Base-by-base conservation (phyloP, 2,888 invertebrate species). In the Drosophila sordidapex region DNA sequence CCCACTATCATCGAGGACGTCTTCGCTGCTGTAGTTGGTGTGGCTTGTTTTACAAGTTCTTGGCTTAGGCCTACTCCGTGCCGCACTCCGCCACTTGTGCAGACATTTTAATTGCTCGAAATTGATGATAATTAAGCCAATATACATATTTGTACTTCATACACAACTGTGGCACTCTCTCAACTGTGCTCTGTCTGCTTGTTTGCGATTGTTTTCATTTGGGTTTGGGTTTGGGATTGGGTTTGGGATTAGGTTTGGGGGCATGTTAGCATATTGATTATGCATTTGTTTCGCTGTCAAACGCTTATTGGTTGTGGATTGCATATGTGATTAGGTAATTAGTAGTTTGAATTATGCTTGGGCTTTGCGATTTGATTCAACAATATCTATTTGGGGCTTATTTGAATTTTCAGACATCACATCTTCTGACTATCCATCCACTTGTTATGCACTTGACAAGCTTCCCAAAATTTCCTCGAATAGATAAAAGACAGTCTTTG, bases 81-180 rank as follows among this genome's bases (percentile, higher is more conserved):
- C 25, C 46, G 21, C 11, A 13, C 67, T 48, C n/a, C 31, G n/a
- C 33, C 29, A 36, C 35, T 36, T 27, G 54, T 64, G 74, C 86
- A 85, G 89, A 85, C 85, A 83, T 86, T 90, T 90, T 86, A 86
- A 86, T 86, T 86, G 85, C 90, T 81, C 76, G 70, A 86, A 88
- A 90, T 90, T 88, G 87, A 88, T 90, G 89, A 88, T 89, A 90
- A 86, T 86, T 90, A 86, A 90, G 90, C 87, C 89, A 90, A 86
- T 90, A 82, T 83, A 88, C 87, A 87, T 88, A 90, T 86, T 88
- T 90, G 87, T 81, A 74, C 65, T 81, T 68, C 57, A 57, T 64
- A 13, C 46, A 38, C 29, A 25, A 35, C 27, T 38, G 29, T 33
- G 25, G 15, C 7, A 10, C 38, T 15, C 21, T 31, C 21, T 11